Evolutionary conservation across 2,888 invertebrate species (phyloP).

Genomic region (Cosmia pyralina): DNA sequence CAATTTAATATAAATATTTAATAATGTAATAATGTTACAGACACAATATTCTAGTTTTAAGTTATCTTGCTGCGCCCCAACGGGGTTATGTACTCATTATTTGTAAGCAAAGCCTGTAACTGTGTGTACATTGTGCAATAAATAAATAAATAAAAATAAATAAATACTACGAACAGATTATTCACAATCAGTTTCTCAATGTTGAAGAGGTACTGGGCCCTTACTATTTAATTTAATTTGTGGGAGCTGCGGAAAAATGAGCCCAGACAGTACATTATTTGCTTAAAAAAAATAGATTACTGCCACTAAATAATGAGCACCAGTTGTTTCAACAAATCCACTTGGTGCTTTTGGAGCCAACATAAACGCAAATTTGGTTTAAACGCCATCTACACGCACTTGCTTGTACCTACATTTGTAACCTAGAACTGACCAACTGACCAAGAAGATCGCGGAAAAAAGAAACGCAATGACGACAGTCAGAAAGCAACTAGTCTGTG

Average conservation of each 20-base stretch:
- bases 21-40: too few species aligned
- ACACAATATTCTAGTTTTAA: too few species aligned
- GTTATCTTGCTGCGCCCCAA: too few species aligned
- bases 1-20: too few species aligned
- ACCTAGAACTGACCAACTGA: too few species aligned
- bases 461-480: not conserved
- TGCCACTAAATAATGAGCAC: not conserved
- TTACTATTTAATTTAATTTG: not conserved
- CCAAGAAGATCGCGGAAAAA: not conserved
- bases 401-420: not conserved
- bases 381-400: constrained; percentile 42
- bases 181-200: not conserved
- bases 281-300: not conserved
- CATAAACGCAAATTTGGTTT: too few species aligned
- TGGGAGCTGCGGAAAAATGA: not conserved
- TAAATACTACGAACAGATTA: not conserved
- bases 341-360: not conserved
- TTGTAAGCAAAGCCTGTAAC: too few species aligned
- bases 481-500: not conserved
- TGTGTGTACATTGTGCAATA: too few species aligned
- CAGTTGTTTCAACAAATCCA: not conserved
- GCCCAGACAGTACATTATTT: too few species aligned
- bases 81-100: too few species aligned
- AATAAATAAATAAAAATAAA: too few species aligned
- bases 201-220: not conserved